Base-by-base conservation (phyloP, 2,888 invertebrate genomes). In the Nymphalis urticae region DNA sequence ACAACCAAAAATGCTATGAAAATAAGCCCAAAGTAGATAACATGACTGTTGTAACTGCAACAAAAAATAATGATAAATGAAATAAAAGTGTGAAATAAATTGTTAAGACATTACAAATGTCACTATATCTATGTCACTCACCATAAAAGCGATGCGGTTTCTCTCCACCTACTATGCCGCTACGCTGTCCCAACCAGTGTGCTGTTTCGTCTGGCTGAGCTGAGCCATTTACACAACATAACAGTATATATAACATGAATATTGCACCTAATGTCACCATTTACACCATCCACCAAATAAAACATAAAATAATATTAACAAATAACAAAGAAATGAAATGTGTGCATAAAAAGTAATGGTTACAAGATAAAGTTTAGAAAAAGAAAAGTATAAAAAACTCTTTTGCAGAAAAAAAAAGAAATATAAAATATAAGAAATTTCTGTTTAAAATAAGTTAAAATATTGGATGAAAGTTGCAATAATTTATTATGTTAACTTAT, bases 241-340 rank as follows among this genome's bases (percentile, higher is more conserved):
- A 92, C 78, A 92, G 91, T 90, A 92, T 90, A 92, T 92, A 92
- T 89, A 92, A 92, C 92, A 92, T 92, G 89, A 91, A 92, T 84
- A 92, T 92, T 82, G 91, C 89, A 89, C 90, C 92, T 92, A 91
- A 87, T 84, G 82, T 82, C 85, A 89, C 85, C 88, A 87, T 85
- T 83, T 79, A 88, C 89, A 90, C 90, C 90, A 87, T 82, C 86
- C 91, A 91, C 91, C 90, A 89, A 88, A 87, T 79, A 87, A 85
- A 90, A 91, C 85, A 90, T 85, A 89, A 88, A 89, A 88, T 86
- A 85, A 85, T 81, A 78, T 85, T 85, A 85, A 85, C 82, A 86
- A 82, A 82, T 84, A 83, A 83, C 79, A 71, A 66, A 82, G 81
- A 75, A 77, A 77, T 80, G 79, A 56, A 68, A 60, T 54, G 50